These are phyloP conservation scores for Phalacrocorax carbo DNA, from an alignment of 2,113 vertebrate genomes.

Conservation along the genomic window DNA sequence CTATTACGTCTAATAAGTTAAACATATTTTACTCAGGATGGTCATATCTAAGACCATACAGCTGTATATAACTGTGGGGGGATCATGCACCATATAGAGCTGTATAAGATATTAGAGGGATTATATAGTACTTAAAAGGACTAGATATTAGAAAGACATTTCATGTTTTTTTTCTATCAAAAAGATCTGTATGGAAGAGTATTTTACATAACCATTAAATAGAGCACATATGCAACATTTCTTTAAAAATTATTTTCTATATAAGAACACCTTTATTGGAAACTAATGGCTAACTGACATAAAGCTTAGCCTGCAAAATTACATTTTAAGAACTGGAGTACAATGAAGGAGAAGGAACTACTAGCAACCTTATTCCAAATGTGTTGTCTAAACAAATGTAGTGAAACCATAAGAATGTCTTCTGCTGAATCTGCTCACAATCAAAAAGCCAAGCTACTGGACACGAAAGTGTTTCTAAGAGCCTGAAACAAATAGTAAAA, in stretches of 20 bases:
- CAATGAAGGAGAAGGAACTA: neutral
- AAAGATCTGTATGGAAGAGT: neutral
- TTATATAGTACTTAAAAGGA: neutral
- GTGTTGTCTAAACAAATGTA: neutral
- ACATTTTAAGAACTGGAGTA: neutral
- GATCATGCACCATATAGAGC: neutral
- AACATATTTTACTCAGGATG: neutral
- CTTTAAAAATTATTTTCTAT: neutral
- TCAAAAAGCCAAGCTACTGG: neutral
- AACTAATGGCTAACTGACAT: neutral
- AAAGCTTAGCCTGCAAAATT: neutral
- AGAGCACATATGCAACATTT: neutral
- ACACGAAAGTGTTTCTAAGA: neutral
- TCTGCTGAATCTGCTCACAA: neutral
- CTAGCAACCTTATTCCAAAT: neutral
- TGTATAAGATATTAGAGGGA: neutral
- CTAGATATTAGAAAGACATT: neutral
- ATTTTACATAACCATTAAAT: neutral
- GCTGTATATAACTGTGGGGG: neutral
- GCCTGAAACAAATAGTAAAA: neutral
- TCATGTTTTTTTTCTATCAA: neutral
- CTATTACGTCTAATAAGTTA: neutral
- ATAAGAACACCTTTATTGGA: neutral
- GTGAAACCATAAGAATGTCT: neutral
- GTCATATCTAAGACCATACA: neutral